Conservation (phyloP, 2,113 vertebrate species). For the Ictidomys tridecemlineatus region DNA sequence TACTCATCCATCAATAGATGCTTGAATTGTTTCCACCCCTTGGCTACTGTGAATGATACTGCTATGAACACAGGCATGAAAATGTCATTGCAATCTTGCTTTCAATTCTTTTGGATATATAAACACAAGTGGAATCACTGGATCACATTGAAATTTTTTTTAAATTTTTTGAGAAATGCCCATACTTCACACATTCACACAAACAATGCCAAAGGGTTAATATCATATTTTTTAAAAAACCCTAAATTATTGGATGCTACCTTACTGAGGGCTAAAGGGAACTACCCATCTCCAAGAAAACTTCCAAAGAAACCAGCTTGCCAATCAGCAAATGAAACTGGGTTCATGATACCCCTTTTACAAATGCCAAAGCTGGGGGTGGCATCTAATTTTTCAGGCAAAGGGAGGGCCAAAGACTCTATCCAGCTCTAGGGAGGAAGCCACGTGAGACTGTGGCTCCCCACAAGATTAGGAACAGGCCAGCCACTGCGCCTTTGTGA, state of each 20-base stretch:
- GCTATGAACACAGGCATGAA: neutral
- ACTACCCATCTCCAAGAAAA: neutral
- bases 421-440: too few species aligned
- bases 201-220: neutral
- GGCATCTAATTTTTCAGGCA: neutral
- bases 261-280: too few species aligned
- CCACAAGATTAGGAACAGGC: neutral
- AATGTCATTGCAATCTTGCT: neutral
- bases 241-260: neutral
- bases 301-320: neutral
- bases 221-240: neutral
- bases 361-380: neutral
- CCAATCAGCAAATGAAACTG: neutral
- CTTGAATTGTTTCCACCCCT: neutral
- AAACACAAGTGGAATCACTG: neutral
- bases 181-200: neutral
- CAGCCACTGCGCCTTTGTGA: neutral
- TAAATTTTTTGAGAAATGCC: neutral
- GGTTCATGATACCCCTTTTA: neutral
- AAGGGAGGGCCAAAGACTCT: neutral
- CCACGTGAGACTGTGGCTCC: rapidly evolving
- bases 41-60: neutral
- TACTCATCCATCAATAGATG: neutral
- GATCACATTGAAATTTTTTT: neutral
- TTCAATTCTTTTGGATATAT: neutral